phyloP scores from a whole-genome alignment of 1,140 invertebrate genomes.

The Helicoverpa zea region DNA sequence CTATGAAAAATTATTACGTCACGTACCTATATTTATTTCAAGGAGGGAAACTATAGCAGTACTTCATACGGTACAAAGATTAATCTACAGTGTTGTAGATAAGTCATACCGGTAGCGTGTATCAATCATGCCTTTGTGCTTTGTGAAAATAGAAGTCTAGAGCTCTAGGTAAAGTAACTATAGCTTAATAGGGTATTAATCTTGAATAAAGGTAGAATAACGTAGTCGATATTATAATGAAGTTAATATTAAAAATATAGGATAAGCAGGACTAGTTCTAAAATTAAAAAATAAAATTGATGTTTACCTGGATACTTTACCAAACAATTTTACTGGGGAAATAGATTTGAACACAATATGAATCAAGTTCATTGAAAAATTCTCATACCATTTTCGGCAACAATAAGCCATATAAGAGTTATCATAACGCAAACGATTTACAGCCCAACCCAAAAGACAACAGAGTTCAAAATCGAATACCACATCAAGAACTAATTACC shows the following conservation, averaged over 20 bases:
- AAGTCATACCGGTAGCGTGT: constrained; percentile 12
- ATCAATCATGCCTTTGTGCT: constrained; percentile 26
- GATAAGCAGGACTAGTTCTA: too few relatives aligned
- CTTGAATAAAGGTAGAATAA: background rate
- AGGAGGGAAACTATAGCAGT: background rate
- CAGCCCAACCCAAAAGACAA: too few relatives aligned
- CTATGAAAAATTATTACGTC: background rate
- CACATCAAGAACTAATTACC: constrained; percentile 61
- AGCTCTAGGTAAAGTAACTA: background rate
- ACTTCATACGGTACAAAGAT: constrained; percentile 4
- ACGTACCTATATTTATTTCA: background rate
- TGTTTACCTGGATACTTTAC: too few relatives aligned
- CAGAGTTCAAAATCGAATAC: background rate
- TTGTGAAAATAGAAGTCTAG: constrained; percentile 15
- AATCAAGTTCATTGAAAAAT: too few relatives aligned
- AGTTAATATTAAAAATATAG: too few relatives aligned
- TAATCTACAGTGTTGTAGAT: background rate
- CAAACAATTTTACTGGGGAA: too few relatives aligned
- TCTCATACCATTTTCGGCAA: too few relatives aligned
- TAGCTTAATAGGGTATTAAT: background rate
- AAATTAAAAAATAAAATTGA: too few relatives aligned
- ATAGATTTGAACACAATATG: too few relatives aligned
- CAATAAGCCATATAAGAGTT: too few relatives aligned
- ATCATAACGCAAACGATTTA: too few relatives aligned
- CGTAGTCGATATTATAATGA: too few relatives aligned